Evolutionary conservation across 2,888 invertebrate genomes (phyloP).

Genomic region (Drosophila subquinaria): DNA sequence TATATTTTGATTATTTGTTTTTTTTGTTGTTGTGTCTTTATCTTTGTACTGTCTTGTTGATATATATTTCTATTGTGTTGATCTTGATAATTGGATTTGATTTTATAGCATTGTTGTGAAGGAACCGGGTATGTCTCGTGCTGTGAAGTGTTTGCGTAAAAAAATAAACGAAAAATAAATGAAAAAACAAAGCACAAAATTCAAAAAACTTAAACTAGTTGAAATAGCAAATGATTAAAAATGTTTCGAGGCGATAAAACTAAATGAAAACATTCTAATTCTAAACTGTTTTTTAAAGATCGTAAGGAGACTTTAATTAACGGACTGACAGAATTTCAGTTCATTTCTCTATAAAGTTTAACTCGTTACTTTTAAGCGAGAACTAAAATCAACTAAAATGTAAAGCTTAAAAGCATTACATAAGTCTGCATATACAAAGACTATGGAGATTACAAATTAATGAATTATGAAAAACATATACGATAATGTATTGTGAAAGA

Average conservation of each 20-base stretch:
- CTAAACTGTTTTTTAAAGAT: neutral
- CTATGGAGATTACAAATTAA: constrained; percentile 1
- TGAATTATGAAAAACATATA: constrained; percentile 14
- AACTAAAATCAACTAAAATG: neutral
- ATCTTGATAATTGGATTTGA: constrained; percentile 66
- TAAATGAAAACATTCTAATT: neutral
- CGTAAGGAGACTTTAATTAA: neutral
- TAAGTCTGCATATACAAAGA: neutral
- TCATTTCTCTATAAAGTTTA: neutral
- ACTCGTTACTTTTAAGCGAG: neutral
- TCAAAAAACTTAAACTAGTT: constrained; percentile 35
- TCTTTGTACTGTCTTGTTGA: constrained; percentile 58
- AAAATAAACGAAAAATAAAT: constrained; percentile 54
- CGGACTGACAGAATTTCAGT: constrained; percentile 16
- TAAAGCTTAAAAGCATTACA: neutral
- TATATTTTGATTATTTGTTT: constrained; percentile 2
- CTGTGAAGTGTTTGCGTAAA: constrained; percentile 83
- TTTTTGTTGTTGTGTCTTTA: constrained; percentile 40
- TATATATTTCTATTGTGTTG: constrained; percentile 59
- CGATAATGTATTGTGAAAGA: constrained; percentile 24
- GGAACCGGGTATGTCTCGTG: constrained; percentile 84
- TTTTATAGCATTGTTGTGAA: constrained; percentile 81
- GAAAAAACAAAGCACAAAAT: constrained; percentile 43
- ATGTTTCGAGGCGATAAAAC: neutral
- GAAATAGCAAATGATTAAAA: constrained; percentile 8